Conservation (phyloP, 2,113 vertebrate species). For the Pluvianellus socialis region DNA sequence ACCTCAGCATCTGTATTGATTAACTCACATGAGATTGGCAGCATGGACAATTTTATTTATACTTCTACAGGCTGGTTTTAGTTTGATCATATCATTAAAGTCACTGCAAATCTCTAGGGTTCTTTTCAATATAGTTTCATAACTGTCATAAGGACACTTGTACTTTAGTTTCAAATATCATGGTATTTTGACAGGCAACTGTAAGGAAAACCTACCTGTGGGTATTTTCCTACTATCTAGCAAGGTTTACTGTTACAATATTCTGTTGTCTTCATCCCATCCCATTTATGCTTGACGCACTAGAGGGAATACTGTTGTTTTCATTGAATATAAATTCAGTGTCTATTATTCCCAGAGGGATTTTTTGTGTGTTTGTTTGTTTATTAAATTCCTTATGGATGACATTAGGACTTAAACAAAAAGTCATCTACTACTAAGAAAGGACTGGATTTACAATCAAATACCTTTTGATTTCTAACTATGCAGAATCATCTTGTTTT, state of each 20-base stretch:
- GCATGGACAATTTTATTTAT: neutral
- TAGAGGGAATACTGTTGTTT: neutral
- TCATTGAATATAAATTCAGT: neutral
- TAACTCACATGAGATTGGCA: neutral
- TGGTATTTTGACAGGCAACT: neutral
- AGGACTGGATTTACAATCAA: neutral
- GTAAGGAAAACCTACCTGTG: neutral
- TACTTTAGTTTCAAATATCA: conserved; percentile 9
- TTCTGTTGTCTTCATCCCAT: neutral
- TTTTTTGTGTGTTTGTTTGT: neutral
- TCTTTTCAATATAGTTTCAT: neutral
- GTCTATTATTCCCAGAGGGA: neutral
- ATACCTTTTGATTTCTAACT: neutral
- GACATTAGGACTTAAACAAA: neutral
- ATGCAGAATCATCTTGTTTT: neutral
- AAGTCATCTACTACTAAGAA: neutral
- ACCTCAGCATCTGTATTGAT: neutral
- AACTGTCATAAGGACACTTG: neutral
- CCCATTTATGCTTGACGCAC: neutral
- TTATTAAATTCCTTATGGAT: neutral
- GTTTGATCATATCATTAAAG: neutral
- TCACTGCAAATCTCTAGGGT: neutral
- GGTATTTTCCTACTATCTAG: neutral
- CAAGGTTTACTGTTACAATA: neutral
- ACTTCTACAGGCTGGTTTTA: neutral